Conservation (phyloP, 2,888 invertebrate species). For the Archaeoteleia sp. region DNA sequence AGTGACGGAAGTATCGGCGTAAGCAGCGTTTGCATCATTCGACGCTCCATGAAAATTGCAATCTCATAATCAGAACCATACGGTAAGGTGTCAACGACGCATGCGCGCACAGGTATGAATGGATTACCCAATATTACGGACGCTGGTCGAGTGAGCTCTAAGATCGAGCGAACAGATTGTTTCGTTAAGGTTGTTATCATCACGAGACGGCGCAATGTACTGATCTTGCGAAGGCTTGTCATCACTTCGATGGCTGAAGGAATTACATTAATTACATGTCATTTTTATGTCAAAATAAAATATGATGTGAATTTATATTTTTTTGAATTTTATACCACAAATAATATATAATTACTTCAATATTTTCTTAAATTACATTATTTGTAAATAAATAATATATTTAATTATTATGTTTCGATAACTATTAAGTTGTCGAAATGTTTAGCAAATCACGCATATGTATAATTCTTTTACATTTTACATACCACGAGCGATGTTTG, state of each 20-base stretch:
- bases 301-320: not conserved
- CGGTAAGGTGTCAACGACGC: conserved; percentile 70
- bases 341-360: no score
- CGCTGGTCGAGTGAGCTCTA: conserved; percentile 69
- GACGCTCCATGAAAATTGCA: conserved; percentile 70
- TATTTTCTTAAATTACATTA: no score
- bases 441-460: conserved; percentile 2
- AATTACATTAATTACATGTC: no score
- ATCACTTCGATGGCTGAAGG: conserved; percentile 69
- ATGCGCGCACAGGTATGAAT: conserved; percentile 69
- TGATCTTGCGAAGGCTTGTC: conserved; percentile 67
- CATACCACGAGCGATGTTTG: conserved; percentile 68
- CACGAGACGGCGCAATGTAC: conserved; percentile 65
- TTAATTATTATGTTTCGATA: not conserved
- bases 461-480: not conserved
- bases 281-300: no score
- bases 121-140: conserved; percentile 64
- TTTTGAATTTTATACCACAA: no score
- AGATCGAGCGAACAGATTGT: conserved; percentile 71
- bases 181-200: conserved; percentile 72
- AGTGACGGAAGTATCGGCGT: conserved; percentile 43
- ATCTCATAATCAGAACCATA: conserved; percentile 68
- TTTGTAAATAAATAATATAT: not conserved
- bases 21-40: conserved; percentile 62
- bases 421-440: not conserved